Conservation (phyloP, 2,113 vertebrate genomes). For the Trichomycterus rosablanca region DNA sequence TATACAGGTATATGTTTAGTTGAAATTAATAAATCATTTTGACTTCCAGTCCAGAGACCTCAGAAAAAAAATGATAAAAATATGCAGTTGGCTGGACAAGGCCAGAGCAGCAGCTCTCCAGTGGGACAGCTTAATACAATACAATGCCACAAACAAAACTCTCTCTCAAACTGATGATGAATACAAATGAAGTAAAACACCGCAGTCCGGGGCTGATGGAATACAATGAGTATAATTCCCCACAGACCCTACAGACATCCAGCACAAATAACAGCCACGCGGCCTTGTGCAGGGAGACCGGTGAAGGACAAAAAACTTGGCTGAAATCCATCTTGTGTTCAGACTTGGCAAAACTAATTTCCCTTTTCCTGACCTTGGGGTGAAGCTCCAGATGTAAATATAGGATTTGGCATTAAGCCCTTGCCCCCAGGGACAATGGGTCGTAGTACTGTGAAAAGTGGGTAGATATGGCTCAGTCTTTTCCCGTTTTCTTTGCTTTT, state of each 20-base stretch:
- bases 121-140: conserved; percentile 1
- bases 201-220: not conserved
- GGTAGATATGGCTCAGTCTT: too few relatives aligned
- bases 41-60: too few relatives aligned
- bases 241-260: conserved; percentile 10
- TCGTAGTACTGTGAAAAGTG: too few relatives aligned
- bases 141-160: not conserved
- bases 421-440: too few relatives aligned
- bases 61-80: conserved; percentile 2
- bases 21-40: not conserved
- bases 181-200: conserved; percentile 25
- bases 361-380: too few relatives aligned
- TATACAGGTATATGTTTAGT: too few relatives aligned
- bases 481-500: not conserved
- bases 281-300: not conserved
- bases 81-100: conserved; percentile 3
- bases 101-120: conserved; percentile 8
- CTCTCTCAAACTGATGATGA: conserved; percentile 11
- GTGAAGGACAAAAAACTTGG: conserved; percentile 9
- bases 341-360: not conserved
- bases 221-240: conserved; percentile 18
- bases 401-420: too few relatives aligned
- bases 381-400: too few relatives aligned
- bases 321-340: not conserved
- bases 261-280: conserved; percentile 10